phyloP scores from a whole-genome alignment of 2,113 vertebrate genomes.

The Lucifuga dentata region DNA sequence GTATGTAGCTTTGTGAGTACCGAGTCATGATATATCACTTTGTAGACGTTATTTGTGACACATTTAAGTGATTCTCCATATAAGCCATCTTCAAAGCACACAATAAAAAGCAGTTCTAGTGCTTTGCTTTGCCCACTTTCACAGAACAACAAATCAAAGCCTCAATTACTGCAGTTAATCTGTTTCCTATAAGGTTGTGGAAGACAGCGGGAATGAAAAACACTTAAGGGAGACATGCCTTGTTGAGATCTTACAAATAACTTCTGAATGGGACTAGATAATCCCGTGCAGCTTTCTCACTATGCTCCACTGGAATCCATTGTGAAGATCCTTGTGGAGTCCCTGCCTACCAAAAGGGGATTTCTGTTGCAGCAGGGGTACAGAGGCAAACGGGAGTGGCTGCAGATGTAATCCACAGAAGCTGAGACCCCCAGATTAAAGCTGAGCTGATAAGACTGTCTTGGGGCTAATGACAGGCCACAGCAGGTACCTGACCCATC shows the following conservation, averaged over 20 bases:
- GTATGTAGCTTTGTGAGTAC: not conserved
- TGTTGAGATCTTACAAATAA: constrained; percentile 63
- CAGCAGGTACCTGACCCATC: constrained; percentile 78
- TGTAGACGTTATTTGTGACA: constrained; percentile 21
- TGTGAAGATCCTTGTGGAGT: constrained; percentile 49
- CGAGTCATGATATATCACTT: constrained; percentile 16
- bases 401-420: constrained; percentile 67
- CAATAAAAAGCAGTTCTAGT: constrained; percentile 28
- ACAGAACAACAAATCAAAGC: constrained; percentile 63
- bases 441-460: constrained; percentile 67
- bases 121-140: constrained; percentile 47
- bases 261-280: constrained; percentile 59
- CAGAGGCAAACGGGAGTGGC: constrained; percentile 45
- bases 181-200: constrained; percentile 64
- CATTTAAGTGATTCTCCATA: constrained; percentile 38
- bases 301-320: constrained; percentile 51
- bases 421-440: constrained; percentile 60
- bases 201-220: constrained; percentile 49
- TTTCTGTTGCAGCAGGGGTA: constrained; percentile 39
- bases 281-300: constrained; percentile 60
- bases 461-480: constrained; percentile 77
- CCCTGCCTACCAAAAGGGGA: constrained; percentile 32
- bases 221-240: constrained; percentile 41
- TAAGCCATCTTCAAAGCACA: constrained; percentile 52
- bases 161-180: constrained; percentile 57